Base-by-base conservation (phyloP, 1,140 invertebrate genomes). In the Spodoptera frugiperda region DNA sequence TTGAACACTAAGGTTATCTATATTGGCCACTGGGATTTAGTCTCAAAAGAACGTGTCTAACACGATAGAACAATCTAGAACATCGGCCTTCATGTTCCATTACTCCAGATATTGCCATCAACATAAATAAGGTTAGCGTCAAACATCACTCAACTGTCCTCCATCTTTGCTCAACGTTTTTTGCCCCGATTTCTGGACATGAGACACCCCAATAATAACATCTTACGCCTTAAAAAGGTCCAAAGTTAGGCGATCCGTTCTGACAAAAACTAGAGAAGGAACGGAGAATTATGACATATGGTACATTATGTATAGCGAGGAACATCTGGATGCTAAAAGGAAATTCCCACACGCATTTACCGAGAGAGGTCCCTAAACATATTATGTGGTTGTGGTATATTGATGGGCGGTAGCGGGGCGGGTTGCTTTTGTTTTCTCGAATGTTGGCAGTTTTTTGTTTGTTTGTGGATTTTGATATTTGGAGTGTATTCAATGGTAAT, bases 271-370 rank as follows among this genome's bases (percentile, higher is more conserved):
- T 77, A 49, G 44, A 59, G 55, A 49, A 61, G 17, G 46, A 12
- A 1, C 8, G 12, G 21, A 70, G 67, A 70, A 53, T 74, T 77
- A 71, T 77, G 76, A 77, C 55, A 25, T 77, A 77, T 76, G 75
- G 55, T 55, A 77, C 55, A 61, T 59, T 61, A 65, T 19, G 55
- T 44, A 46, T 61, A 48, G 39, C 39, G 14, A 12, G 61, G 51
- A 61, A 57, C 77, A 74, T 49, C 57, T 78, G 77, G 59, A 67
- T 71, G 59, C 15, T 67, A 74, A 78, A 74, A 74, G 77, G 77
- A 72, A 73, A 78, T 73, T 78, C 76, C 70, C 76, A 78, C 76
- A 74, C 61, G 77, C 76, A 77, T 77, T 77, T 77, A 70, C 65
- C 46, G 9, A 17, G 61, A 68, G 49, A 39, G 48, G 33, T 77